Conservation (phyloP, 2,888 invertebrate genomes). For the Lampropteryx suffumata region DNA sequence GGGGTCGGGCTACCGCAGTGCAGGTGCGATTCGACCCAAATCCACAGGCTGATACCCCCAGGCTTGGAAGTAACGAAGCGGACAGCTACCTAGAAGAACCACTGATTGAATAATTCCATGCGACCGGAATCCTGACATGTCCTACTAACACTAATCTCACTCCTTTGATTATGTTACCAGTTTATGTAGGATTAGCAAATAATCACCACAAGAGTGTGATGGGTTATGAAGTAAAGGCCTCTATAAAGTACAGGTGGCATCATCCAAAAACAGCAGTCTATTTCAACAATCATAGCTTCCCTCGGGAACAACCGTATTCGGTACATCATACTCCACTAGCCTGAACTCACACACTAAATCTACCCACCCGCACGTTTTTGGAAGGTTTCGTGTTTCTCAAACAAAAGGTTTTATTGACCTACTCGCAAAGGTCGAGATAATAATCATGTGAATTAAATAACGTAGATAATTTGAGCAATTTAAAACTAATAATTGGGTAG, state of each 20-base stretch:
- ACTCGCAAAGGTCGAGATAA: slow-evolving; percentile 36
- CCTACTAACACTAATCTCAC: too few species aligned
- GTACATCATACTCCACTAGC: background rate
- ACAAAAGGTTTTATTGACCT: slow-evolving; percentile 45
- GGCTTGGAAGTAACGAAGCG: slow-evolving; percentile 14
- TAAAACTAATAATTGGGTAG: background rate
- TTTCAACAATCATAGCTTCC: background rate
- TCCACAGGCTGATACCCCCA: slow-evolving; percentile 34
- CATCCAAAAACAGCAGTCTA: too few species aligned
- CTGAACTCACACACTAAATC: slow-evolving; percentile 21
- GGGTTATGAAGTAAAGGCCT: too few species aligned
- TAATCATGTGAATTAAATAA: slow-evolving; percentile 35
- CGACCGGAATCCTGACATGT: too few species aligned
- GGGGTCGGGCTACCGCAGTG: slow-evolving; percentile 58
- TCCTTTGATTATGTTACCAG: too few species aligned
- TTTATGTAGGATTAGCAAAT: too few species aligned
- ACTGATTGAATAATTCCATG: too few species aligned
- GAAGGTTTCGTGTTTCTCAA: slow-evolving; percentile 19
- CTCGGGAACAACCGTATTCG: background rate
- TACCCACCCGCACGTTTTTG: slow-evolving; percentile 19
- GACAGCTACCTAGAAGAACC: background rate
- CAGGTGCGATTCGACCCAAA: slow-evolving; percentile 76
- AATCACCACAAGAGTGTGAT: too few species aligned
- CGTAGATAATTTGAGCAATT: slow-evolving; percentile 12
- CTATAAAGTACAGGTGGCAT: too few species aligned